phyloP scores from a whole-genome alignment of 2,888 invertebrate genomes.

The Lithophane socia region DNA sequence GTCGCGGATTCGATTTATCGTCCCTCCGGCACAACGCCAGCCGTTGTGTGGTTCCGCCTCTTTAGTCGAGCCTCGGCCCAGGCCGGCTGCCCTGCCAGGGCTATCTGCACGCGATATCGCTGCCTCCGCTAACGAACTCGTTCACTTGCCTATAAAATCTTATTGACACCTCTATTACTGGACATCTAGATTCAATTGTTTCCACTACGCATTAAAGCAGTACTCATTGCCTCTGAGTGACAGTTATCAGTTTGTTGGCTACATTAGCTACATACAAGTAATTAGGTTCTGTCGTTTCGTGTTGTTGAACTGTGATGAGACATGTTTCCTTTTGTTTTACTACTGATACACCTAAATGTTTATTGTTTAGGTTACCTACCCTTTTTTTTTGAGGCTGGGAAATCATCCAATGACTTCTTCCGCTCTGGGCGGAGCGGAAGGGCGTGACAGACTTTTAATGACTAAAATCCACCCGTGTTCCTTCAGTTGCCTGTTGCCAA shows the following conservation, averaged over 20 bases:
- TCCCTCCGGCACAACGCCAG: constrained; percentile 78
- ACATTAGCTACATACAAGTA: constrained; percentile 41
- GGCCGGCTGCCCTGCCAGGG: constrained; percentile 72
- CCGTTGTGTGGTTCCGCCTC: constrained; percentile 84
- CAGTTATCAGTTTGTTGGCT: constrained; percentile 48
- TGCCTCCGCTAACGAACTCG: constrained; percentile 80
- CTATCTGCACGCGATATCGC: constrained; percentile 82
- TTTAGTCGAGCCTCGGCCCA: constrained; percentile 70
- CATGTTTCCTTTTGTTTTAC: constrained; percentile 38
- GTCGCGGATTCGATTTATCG: constrained; percentile 86
- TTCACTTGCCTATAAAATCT: constrained; percentile 74
- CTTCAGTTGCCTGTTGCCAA: no score
- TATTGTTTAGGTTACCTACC: constrained; percentile 2
- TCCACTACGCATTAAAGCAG: constrained; percentile 32
- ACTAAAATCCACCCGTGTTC: no score
- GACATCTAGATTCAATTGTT: constrained; percentile 64
- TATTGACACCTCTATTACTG: constrained; percentile 75
- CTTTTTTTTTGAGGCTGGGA: no score
- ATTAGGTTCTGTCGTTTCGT: constrained; percentile 40
- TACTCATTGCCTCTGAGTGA: constrained; percentile 31
- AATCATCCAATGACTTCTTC: no score
- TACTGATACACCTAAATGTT: constrained; percentile 8
- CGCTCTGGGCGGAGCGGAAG: no score
- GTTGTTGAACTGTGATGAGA: constrained; percentile 47
- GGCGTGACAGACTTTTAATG: no score